Evolutionary conservation across 2,888 invertebrate genomes (phyloP).

Genomic region (Bombylius major): DNA sequence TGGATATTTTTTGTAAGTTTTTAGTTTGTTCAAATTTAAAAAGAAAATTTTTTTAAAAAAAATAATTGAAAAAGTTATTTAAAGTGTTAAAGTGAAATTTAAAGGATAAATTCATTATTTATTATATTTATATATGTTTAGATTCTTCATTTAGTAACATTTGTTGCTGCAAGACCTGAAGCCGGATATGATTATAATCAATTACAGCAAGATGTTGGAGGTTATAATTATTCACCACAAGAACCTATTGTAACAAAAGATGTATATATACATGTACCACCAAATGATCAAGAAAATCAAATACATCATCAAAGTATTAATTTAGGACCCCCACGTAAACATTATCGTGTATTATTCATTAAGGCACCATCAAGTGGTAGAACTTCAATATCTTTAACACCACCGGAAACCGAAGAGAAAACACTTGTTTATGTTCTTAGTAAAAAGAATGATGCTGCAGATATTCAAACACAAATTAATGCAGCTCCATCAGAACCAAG

Average conservation of each 20-base stretch:
- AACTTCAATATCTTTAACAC: constrained; percentile 6
- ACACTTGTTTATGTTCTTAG: constrained; percentile 9
- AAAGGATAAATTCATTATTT: neutral
- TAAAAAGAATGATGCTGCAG: constrained; percentile 7
- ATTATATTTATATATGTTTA: neutral
- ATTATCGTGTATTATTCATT: constrained; percentile 7
- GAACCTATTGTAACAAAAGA: constrained; percentile 14
- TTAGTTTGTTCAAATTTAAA: neutral
- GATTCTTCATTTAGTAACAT: neutral
- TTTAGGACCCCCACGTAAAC: constrained; percentile 8
- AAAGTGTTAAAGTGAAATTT: too few relatives aligned
- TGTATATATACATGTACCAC: constrained; percentile 16
- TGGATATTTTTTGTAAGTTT: neutral
- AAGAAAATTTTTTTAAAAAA: too few relatives aligned
- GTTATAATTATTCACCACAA: neutral
- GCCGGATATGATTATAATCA: neutral
- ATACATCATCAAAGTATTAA: constrained; percentile 6
- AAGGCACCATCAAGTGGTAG: constrained; percentile 1
- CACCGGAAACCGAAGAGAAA: constrained; percentile 9
- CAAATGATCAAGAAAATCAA: constrained; percentile 13
- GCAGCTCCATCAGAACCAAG: constrained; percentile 11
- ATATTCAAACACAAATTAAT: constrained; percentile 7
- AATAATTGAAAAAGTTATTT: neutral
- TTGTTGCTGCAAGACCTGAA: neutral
- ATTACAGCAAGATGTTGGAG: neutral